phyloP scores from a whole-genome alignment of 2,888 invertebrate species.

The Crepidodera aurea region DNA sequence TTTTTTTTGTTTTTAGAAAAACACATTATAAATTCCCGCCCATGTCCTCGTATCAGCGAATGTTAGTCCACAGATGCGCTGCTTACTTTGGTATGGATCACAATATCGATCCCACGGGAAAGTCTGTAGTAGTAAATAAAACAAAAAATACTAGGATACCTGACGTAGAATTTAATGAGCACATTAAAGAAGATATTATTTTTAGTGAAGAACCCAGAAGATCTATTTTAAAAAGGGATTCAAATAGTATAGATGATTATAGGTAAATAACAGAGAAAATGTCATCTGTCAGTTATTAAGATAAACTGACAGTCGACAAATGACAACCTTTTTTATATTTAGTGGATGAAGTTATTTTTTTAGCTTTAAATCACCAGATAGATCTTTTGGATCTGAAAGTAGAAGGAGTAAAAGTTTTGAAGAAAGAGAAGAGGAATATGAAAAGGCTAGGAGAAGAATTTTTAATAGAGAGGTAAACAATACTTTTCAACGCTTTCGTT shows the following conservation, averaged over 20 bases:
- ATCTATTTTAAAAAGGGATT: conserved; percentile 85
- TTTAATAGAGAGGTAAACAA: conserved; percentile 68
- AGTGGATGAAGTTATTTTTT: conserved; percentile 57
- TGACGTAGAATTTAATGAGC: conserved; percentile 76
- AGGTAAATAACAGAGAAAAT: conserved; percentile 32
- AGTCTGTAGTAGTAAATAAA: conserved; percentile 85
- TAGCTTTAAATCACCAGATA: conserved; percentile 68
- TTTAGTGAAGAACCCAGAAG: conserved; percentile 74
- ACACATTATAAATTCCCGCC: conserved; percentile 86
- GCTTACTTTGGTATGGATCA: conserved; percentile 95
- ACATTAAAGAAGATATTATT: conserved; percentile 71
- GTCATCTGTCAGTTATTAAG: no score
- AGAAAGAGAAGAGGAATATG: conserved; percentile 90
- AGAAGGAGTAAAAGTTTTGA: conserved; percentile 86
- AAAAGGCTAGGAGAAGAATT: conserved; percentile 84
- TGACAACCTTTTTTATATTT: no score
- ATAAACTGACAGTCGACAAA: no score
- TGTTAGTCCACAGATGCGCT: conserved; percentile 94
- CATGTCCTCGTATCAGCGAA: conserved; percentile 95
- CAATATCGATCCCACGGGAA: conserved; percentile 86
- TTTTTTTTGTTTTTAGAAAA: conserved; percentile 69
- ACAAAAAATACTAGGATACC: conserved; percentile 74
- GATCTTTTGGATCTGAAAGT: conserved; percentile 69
- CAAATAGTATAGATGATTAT: conserved; percentile 78
- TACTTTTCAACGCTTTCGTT: neutral